These are phyloP conservation scores for Drosophila gunungcola DNA, from an alignment of 1,140 invertebrate genomes.

Conservation along the genomic window DNA sequence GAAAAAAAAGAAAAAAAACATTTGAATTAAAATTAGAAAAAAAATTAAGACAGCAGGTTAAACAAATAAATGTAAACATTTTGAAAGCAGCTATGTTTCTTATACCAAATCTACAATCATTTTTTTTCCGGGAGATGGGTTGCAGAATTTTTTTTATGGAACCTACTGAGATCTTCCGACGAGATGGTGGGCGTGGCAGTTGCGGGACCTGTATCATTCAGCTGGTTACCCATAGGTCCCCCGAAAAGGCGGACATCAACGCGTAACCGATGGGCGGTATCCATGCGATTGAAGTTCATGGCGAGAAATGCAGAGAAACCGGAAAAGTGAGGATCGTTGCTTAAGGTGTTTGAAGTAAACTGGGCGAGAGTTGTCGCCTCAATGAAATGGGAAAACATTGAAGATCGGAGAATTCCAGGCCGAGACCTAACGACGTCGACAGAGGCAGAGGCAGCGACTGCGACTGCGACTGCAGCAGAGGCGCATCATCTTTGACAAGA, in stretches of 20 bases:
- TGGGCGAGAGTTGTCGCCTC: conserved; percentile 42
- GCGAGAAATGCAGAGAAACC: conserved; percentile 2
- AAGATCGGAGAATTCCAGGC: conserved; percentile 31
- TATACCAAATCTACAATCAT: background rate
- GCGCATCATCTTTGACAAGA: conserved; percentile 10
- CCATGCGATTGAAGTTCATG: conserved; percentile 80
- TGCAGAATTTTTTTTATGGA: background rate
- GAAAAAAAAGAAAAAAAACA: conserved; percentile 10
- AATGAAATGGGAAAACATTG: conserved; percentile 53
- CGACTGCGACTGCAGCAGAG: conserved; percentile 29
- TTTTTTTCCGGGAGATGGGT: no score
- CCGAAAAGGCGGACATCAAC: conserved; percentile 68
- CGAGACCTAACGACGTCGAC: conserved; percentile 18
- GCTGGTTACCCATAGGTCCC: conserved; percentile 15
- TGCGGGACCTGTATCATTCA: background rate
- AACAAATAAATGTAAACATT: background rate
- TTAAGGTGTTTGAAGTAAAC: conserved; percentile 30
- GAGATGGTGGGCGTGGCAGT: background rate
- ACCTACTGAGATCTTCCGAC: conserved; percentile 31
- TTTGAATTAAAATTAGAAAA: background rate
- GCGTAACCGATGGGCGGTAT: conserved; percentile 59
- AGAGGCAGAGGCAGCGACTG: background rate
- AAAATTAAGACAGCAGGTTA: no score
- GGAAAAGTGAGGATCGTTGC: conserved; percentile 1
- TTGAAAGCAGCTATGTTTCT: background rate